A percentile compares a stretch with the other conserved stretches of the same genome.
Conservation (phyloP, 2,113 vertebrate species). For the Bujurquina vittata region DNA sequence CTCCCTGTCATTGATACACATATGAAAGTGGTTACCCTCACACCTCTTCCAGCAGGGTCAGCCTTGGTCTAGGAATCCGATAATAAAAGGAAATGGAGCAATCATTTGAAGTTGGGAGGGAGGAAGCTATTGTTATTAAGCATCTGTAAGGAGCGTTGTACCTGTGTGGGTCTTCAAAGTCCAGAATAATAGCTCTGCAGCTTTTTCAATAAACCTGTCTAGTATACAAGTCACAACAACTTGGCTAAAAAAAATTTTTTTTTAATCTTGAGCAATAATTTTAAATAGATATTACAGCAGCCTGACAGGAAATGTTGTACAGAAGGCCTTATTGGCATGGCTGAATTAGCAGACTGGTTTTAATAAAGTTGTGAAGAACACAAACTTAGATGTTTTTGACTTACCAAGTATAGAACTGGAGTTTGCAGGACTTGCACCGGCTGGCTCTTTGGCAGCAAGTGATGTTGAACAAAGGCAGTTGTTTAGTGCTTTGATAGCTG, state of each 20-base stretch:
- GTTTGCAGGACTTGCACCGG: conserved; percentile 31
- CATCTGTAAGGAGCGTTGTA: conserved; percentile 25
- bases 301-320: background rate
- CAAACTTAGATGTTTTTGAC: conserved; percentile 42
- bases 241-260: background rate
- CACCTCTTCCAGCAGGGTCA: conserved; percentile 75
- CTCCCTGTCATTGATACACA: conserved; percentile 67
- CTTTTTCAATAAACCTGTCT: background rate
- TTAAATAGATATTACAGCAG: background rate
- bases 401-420: background rate
- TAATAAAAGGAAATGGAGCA: conserved; percentile 76
- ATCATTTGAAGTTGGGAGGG: conserved; percentile 69
- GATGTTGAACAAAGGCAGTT: conserved; percentile 55
- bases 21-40: conserved; percentile 80
- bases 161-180: conserved; percentile 13
- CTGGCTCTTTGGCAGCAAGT: conserved; percentile 40
- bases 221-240: background rate
- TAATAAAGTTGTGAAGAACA: conserved; percentile 34
- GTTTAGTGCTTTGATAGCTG: conserved; percentile 62
- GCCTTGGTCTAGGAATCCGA: conserved; percentile 59
- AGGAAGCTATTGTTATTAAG: conserved; percentile 69
- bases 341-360: background rate
- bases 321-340: conserved; percentile 30
- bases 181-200: background rate
- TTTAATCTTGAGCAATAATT: background rate